Evolutionary conservation across 2,113 vertebrate genomes (phyloP), one percentile per base, ranked within the genome.

Genomic region (Nesospiza acunhae): DNA sequence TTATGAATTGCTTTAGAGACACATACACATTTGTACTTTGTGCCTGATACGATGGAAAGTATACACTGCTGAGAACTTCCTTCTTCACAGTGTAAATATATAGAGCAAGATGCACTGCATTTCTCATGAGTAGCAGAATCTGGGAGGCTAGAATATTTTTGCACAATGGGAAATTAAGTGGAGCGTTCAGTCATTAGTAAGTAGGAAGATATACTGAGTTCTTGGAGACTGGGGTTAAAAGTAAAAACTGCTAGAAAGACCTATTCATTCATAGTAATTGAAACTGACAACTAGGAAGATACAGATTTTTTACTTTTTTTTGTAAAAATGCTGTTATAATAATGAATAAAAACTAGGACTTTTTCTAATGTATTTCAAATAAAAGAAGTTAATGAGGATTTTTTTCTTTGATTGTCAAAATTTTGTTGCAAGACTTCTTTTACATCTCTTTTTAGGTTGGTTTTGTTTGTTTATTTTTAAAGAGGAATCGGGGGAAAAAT

Each of bases 121-220:
- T 72, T 49, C 23, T 87, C 12, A 3, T 3, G 20, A 21, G 11
- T 23, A 55, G 44, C 62, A 87, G 26, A 41, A 53, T 58, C 33
- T 49, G n/a, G 31, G 42, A 72, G 11, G 26, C 35, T 72, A 41
- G 18, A 28, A n/a, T 84, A n/a, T 52, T 90, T 86, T 84, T 78
- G 19, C 8, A 5, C 37, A 49, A 46, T 39, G 13, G 17, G 28
- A 69, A 74, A 31, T 47, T 47, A 50, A 74, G 59, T 52, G 6
- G 7, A 7, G 2, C 1, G 0, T 35, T 66, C 18, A 26, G 0
- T 89, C 3, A 0, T 80, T 19, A 70, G 12, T 39, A 30, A 72
- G 47, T 64, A 79, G 47, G 41, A 42, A 49, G 42, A n/a, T 64
- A 33, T 2, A 31, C 21, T 22, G 11, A 41, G 13, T 16, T 90